Base-by-base conservation (phyloP, 2,113 vertebrate genomes). In the Scalopus aquaticus region DNA sequence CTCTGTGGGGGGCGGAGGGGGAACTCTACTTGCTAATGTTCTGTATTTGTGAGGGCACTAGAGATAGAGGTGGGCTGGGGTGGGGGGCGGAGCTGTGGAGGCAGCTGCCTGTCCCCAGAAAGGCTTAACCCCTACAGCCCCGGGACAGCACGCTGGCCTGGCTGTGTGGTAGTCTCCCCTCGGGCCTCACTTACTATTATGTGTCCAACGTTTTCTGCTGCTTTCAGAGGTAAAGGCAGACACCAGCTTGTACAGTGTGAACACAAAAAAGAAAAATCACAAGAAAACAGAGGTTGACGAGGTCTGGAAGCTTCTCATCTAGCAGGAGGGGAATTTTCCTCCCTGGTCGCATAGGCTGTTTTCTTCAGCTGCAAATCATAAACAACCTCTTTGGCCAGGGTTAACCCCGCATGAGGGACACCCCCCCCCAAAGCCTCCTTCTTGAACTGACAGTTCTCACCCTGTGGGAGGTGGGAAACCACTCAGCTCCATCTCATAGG, bases 201-300 rank as follows among this genome's bases (percentile, higher is more conserved):
- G 80, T 93, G 1, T n/a, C 88, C 58, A 60, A 51, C 7, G 44
- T 85, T 97, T 98, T 97, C 97, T 95, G 67, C 95, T 93, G 95
- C 96, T 91, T 67, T 95, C 88, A 91, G 91, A 91, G 97, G 95
- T 96, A 96, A 97, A 81, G 46, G 78, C 17, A 54, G 74, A 74
- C 39, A 5, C 58, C 89, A 91, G 96, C 96, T 65, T 5, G n/a
- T 0, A 11, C 0, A 42, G 0, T 7, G 30, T 49, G 4, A 1
- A 3, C 35, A 12, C 32, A 46, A 26, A 78, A 80, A 46, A 42
- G 86, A 46, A 32, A 28, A 62, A 32, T 16, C n/a, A 65, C 35
- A 39, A 4, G 85, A 95, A 96, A 97, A 95, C 96, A 96, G 96
- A 96, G 84, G 78, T 81, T n/a, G 46, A 26, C 0, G 35, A 88